Evolutionary conservation across 2,888 invertebrate genomes (phyloP), one percentile per base, ranked within the genome.

Genomic region (Caenorhabditis plicata): DNA sequence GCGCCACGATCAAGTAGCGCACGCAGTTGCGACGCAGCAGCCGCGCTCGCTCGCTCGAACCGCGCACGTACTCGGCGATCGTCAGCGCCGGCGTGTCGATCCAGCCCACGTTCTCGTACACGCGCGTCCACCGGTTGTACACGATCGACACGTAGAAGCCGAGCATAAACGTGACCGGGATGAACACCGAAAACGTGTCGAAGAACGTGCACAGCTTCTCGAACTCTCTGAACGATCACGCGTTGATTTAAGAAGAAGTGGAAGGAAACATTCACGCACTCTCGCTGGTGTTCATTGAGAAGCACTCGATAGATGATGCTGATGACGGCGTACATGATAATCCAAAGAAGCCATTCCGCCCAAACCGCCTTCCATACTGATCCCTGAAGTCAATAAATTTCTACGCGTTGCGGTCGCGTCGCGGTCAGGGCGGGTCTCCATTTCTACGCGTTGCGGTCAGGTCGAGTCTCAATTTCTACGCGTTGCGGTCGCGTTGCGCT

Each of bases 81-180:
- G 74, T 63, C 5, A 78, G 55, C 15, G 71, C 73, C 19, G 78
- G 75, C 76, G 74, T 73, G 55, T 78, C 78, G 32, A 78, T 74
- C 78, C 78, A 78, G 35, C 78, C 78, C 19, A 78, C 63, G 47
- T 78, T 78, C 32, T 69, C 70, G 56, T 78, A 77, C 19, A 77
- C 71, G 13, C 68, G 62, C 64, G 66, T 64, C 72, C 72, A 72
- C 2, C 72, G 48, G 1, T 54, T 65, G 50, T 75, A 78, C 4
- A 78, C 78, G 3, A 74, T 68, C 3, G 74, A 71, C 1, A 78
- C 78, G 50, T 76, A 78, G 57, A 78, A 78, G 13, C 78, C 78
- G 17, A 78, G 68, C 72, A 75, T 74, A 44, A 75, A 77, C 4
- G 75, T 75, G 17, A 75, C 68, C 0, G 75, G 73, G 53, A 78